These are phyloP conservation scores for Tachypleus tridentatus DNA, from an alignment of 1,140 invertebrate genomes.

Conservation along the genomic window DNA sequence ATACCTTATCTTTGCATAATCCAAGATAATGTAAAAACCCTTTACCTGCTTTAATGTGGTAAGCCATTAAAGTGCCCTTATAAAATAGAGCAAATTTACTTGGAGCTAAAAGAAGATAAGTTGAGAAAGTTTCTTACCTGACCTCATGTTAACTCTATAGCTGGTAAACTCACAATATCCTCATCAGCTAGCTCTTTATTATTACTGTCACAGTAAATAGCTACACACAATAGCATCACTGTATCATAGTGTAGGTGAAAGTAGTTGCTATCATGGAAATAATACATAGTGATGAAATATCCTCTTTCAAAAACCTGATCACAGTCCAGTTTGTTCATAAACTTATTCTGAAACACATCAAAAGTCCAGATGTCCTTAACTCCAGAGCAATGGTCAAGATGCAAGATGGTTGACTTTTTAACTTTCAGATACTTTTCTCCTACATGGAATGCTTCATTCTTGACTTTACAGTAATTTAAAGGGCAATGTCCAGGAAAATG, in stretches of 20 bases:
- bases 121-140: conserved; percentile 19
- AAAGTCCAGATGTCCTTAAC: conserved; percentile 18
- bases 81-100: no score
- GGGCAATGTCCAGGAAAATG: conserved; percentile 18
- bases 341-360: conserved; percentile 1
- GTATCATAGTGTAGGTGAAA: conserved; percentile 25
- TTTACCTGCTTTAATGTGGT: no score
- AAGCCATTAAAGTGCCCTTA: no score
- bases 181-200: conserved; percentile 6
- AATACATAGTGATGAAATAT: conserved; percentile 22
- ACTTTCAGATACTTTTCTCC: conserved; percentile 7
- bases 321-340: conserved; percentile 14
- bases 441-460: conserved; percentile 12
- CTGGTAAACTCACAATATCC: conserved; percentile 22
- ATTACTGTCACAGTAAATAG: conserved; percentile 12
- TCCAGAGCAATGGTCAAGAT: conserved; percentile 15
- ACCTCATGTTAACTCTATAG: conserved; percentile 18
- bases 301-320: conserved; percentile 20
- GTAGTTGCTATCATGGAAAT: conserved; percentile 22
- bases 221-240: conserved; percentile 21
- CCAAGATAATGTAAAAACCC: no score
- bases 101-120: no score
- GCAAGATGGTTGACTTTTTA: conserved; percentile 7
- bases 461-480: conserved; percentile 14
- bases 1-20: no score